Evolutionary conservation across 1,140 invertebrate genomes (phyloP).

Genomic region (Drosophila melanogaster): DNA sequence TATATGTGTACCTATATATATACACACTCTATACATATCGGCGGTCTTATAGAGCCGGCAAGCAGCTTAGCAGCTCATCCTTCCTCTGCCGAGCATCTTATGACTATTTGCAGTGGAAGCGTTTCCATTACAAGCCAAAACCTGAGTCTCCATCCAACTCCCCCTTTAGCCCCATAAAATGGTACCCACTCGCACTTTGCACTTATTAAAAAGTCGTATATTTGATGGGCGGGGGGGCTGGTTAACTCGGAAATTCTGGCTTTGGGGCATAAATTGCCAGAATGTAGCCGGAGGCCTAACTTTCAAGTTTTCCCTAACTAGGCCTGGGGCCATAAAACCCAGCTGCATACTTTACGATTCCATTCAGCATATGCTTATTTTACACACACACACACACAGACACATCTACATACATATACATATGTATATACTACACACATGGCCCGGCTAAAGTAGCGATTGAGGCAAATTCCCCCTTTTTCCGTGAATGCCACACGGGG

Average conservation of each 20-base stretch:
- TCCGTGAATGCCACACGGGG: slow-evolving; percentile 56
- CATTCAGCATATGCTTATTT: slow-evolving; percentile 74
- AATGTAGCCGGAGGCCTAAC: slow-evolving; percentile 60
- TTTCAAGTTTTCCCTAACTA: slow-evolving; percentile 67
- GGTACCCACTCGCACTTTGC: slow-evolving; percentile 73
- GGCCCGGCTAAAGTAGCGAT: slow-evolving; percentile 14
- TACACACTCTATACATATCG: neutral
- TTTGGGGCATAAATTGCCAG: slow-evolving; percentile 64
- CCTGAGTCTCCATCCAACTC: neutral
- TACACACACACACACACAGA: slow-evolving; percentile 45
- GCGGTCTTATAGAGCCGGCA: slow-evolving; percentile 26
- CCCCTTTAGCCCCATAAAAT: slow-evolving; percentile 39
- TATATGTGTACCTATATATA: neutral
- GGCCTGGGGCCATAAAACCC: slow-evolving; percentile 71
- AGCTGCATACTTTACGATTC: slow-evolving; percentile 78
- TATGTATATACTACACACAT: neutral
- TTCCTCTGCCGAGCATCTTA: slow-evolving; percentile 21
- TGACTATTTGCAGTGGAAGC: slow-evolving; percentile 40
- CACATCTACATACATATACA: neutral
- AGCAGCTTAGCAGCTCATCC: slow-evolving; percentile 58
- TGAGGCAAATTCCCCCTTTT: slow-evolving; percentile 21
- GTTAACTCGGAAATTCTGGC: slow-evolving; percentile 19
- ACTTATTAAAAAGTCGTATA: slow-evolving; percentile 80
- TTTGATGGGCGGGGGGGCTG: slow-evolving; percentile 32
- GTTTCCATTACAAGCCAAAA: slow-evolving; percentile 17